Evolutionary conservation across 2,797 vertebrate species (phyloP), one percentile per base, ranked within the genome.

Genomic region (Dendrocincla fuliginosa): DNA sequence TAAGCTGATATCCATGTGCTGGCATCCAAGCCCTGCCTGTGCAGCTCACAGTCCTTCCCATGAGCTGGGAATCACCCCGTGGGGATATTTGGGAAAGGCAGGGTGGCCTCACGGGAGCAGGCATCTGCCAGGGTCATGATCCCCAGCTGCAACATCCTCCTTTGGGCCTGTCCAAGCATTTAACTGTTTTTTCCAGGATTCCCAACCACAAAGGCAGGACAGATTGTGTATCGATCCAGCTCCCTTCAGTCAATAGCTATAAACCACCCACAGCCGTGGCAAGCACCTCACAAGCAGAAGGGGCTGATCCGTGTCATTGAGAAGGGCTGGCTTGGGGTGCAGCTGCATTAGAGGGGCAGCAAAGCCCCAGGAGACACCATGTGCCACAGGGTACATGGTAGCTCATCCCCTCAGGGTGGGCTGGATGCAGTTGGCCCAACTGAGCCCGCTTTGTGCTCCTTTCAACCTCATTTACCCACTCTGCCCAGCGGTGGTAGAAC

Each of bases 61-160:
- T 0, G n/a, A 28, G 70, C 65, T 79, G 69, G 49, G 57, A 77
- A 61, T 75, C 76, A 24, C 23, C 55, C 49, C 2, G 0, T 75
- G 52, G 68, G 44, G 39, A 19, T 8, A 27, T 13, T 0, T 19
- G 63, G 85, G 67, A 61, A 47, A 68, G 69, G 42, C 79, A 84
- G 73, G 56, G 41, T 53, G 93, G 71, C 41, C 91, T 55, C 57
- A 22, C 0, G 3, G 49, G 30, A 88, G 42, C 68, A 71, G 55
- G 57, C 93, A 93, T 65, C 95, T 93, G 84, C 77, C 75, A 56
- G 42, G 89, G 89, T 95, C 87, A 50, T 2, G 89, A 81, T 88
- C 85, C 89, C 88, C 89, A 92, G 89, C 91, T 94, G 89, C 39
- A 89, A 10, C 78, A 60, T 55, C 55, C 57, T 86, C 50, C 87